A percentile compares a stretch with the other conserved stretches of the same genome.
Conservation (phyloP, 1,140 invertebrate genomes). For the Ceratina japonica region DNA sequence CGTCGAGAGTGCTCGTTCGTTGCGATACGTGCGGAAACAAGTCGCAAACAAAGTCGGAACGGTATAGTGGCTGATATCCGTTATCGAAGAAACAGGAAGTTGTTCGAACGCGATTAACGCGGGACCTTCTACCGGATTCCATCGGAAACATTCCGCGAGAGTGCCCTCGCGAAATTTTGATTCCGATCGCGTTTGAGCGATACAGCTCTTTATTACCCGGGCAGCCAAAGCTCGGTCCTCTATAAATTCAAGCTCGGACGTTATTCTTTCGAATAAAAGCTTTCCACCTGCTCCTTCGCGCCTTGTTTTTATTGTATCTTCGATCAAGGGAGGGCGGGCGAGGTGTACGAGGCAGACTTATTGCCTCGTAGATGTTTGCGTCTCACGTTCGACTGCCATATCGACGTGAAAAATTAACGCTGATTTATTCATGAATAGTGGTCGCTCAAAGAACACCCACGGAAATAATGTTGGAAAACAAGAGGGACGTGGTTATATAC, state of each 20-base stretch:
- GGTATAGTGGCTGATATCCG: not conserved
- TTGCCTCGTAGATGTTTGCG: too few species aligned
- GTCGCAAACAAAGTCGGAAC: constrained; percentile 17
- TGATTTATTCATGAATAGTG: too few species aligned
- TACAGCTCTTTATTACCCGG: constrained; percentile 14
- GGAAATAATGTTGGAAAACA: too few species aligned
- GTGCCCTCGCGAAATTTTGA: constrained; percentile 21
- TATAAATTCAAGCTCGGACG: constrained; percentile 5
- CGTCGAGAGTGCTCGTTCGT: not conserved
- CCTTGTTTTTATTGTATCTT: not conserved
- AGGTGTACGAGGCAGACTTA: too few species aligned
- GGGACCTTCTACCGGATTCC: constrained; percentile 29
- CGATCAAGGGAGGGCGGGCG: too few species aligned
- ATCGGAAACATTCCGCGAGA: not conserved
- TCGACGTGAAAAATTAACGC: too few species aligned
- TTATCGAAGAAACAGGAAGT: not conserved
- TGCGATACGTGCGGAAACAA: constrained; percentile 1
- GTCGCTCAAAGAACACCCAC: too few species aligned
- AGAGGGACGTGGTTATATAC: too few species aligned
- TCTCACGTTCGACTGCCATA: too few species aligned
- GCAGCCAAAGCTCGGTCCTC: not conserved
- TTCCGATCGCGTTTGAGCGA: constrained; percentile 6
- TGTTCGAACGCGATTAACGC: constrained; percentile 31
- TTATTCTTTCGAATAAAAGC: not conserved
- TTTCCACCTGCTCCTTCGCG: not conserved